Evolutionary conservation across 2,797 vertebrate species (phyloP).

Genomic region (Nothura maculosa): DNA sequence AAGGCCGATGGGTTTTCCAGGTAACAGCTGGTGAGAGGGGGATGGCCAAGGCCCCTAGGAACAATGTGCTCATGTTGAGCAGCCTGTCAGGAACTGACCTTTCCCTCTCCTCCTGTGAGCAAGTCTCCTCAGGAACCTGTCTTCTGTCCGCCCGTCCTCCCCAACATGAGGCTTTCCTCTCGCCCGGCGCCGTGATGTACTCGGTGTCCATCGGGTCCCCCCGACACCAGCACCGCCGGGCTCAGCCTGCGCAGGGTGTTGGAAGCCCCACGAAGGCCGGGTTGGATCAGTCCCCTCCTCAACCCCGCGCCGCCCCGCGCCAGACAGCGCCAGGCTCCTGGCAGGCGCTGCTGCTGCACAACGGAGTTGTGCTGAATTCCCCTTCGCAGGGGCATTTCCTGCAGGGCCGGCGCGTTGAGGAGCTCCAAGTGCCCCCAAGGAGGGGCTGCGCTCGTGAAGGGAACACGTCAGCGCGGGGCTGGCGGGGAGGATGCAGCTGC

Average conservation of each 20-base stretch:
- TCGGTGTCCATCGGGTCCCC: not conserved
- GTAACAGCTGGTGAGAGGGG: conserved; percentile 10
- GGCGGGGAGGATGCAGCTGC: conserved; percentile 69
- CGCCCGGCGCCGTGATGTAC: accelerated
- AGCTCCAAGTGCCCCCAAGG: not conserved
- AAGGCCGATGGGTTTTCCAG: conserved; percentile 41
- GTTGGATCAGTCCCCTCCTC: not conserved
- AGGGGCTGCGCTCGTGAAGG: not conserved
- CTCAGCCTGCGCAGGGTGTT: not conserved
- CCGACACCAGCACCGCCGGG: not conserved
- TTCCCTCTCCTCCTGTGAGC: conserved; percentile 33
- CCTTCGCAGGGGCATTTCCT: not conserved
- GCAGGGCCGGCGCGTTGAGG: not conserved
- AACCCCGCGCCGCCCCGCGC: not conserved
- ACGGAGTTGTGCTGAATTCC: not conserved
- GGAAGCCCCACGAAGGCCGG: not conserved
- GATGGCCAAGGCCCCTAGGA: not conserved
- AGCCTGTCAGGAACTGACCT: conserved; percentile 35
- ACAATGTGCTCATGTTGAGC: conserved; percentile 36
- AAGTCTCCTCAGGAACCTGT: not conserved
- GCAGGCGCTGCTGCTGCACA: not conserved
- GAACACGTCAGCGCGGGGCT: not conserved
- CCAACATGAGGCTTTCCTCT: not conserved
- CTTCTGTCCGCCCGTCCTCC: not conserved
- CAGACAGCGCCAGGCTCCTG: too few relatives aligned